phyloP scores from a whole-genome alignment of 1,140 invertebrate species.

The Parasteatoda tepidariorum region DNA sequence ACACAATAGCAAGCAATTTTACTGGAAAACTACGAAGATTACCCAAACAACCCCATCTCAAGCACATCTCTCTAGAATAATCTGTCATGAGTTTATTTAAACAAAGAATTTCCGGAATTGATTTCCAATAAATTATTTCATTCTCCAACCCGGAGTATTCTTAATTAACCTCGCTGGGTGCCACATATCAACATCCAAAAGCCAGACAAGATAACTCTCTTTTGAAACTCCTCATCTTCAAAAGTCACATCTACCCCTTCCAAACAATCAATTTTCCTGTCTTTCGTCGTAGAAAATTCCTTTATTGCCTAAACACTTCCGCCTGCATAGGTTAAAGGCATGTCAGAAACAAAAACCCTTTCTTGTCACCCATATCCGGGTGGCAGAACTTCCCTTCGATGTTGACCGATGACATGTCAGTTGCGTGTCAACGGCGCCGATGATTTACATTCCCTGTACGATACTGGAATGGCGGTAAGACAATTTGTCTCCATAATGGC shows the following conservation, averaged over 20 bases:
- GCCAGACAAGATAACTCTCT: neutral
- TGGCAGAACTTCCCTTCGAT: conserved; percentile 2
- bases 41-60: too few relatives aligned
- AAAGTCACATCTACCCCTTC: neutral
- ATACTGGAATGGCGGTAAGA: neutral
- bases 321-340: conserved; percentile 1
- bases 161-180: too few relatives aligned
- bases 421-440: conserved; percentile 9
- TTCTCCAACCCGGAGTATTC: too few relatives aligned
- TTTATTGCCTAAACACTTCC: conserved; percentile 34
- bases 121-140: too few relatives aligned
- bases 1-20: too few relatives aligned
- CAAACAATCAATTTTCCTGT: conserved; percentile 14
- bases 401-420: conserved; percentile 48
- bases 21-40: too few relatives aligned
- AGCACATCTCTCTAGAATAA: too few relatives aligned
- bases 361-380: conserved; percentile 27
- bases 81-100: too few relatives aligned
- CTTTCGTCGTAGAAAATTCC: neutral
- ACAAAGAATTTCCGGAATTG: too few relatives aligned
- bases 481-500: conserved; percentile 39
- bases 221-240: neutral
- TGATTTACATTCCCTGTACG: conserved; percentile 24
- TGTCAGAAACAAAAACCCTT: conserved; percentile 34
- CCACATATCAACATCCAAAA: too few relatives aligned